A percentile compares a stretch with the other conserved stretches of the same genome.
Conservation (phyloP, 2,888 invertebrate genomes). For the Lasioglossum morio region DNA sequence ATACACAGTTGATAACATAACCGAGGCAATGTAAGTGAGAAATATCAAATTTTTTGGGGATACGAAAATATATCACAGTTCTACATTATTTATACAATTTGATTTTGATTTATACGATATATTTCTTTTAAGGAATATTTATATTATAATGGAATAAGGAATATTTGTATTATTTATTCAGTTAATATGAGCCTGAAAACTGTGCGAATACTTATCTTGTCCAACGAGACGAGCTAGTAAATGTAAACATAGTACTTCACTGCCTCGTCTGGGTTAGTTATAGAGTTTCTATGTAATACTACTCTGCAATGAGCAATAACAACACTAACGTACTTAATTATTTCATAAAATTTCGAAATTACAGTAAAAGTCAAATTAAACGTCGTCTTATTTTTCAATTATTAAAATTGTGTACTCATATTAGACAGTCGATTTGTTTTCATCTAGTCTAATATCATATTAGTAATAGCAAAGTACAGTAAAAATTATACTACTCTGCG, state of each 20-base stretch:
- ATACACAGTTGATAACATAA: background rate
- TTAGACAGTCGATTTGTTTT: background rate
- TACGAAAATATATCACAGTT: background rate
- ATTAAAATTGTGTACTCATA: background rate
- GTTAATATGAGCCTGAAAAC: too few species aligned
- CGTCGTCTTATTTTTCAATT: background rate
- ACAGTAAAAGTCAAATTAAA: background rate
- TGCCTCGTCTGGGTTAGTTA: too few species aligned
- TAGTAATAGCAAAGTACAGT: background rate
- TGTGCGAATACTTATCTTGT: too few species aligned
- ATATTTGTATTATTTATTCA: too few species aligned
- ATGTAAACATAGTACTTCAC: too few species aligned
- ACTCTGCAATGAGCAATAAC: background rate
- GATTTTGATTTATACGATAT: background rate
- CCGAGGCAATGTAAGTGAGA: background rate
- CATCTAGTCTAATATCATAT: background rate
- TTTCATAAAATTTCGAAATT: background rate
- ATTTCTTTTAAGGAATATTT: too few species aligned
- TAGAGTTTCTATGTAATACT: too few species aligned
- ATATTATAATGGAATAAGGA: too few species aligned
- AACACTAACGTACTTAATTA: background rate
- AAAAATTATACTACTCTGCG: slow-evolving; percentile 24
- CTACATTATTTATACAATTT: background rate
- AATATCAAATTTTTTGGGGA: background rate
- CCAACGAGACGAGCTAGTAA: too few species aligned